Evolutionary conservation across 2,113 vertebrate species (phyloP), one percentile per base, ranked within the genome.

Genomic region (Pionites leucogaster): DNA sequence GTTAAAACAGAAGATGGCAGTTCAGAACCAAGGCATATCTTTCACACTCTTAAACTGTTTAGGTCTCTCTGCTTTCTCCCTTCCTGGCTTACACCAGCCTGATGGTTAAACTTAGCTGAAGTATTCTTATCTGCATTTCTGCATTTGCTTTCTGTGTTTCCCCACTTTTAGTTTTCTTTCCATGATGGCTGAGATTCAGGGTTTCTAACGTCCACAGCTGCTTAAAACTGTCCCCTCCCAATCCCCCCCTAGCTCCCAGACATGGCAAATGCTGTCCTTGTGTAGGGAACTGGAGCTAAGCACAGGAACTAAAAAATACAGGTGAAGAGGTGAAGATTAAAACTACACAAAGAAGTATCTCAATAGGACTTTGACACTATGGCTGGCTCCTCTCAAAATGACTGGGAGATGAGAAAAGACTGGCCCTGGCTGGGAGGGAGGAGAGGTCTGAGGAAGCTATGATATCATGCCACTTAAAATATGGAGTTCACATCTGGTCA

Each of bases 391-490:
- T 90, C 86, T 92, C 69, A 85, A 80, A 90, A 91, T 82, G 62
- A 67, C 82, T 86, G 55, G 82, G 78, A 90, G 91, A 85, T 92
- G 72, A 95, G 80, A 79, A 86, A 90, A 92, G 35, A 15, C 80
- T 76, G 37, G 47, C 47, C 52, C 76, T 76, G 79, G 28, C 74
- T 88, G 35, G 47, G 82, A 82, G 75, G 88, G 76, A 96, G 82
- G 93, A 84, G 82, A 95, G n/a, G 80, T 92, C 82, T 90, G 81
- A 92, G 72, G 76, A 94, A 92, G 82, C 69, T 95, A 88, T 96
- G 95, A 96, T 96, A 97, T 96, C 97, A 97, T 96, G 71, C 81
- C 1, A 5, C 52, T 96, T 95, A 93, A 96, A 98, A 97, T 95
- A 91, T 88, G 78, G 95, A 93, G 86, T 91, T 95, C 92, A 86